These are phyloP conservation scores for Drosophila antonietae DNA, from an alignment of 2,888 invertebrate genomes.

Conservation along the genomic window DNA sequence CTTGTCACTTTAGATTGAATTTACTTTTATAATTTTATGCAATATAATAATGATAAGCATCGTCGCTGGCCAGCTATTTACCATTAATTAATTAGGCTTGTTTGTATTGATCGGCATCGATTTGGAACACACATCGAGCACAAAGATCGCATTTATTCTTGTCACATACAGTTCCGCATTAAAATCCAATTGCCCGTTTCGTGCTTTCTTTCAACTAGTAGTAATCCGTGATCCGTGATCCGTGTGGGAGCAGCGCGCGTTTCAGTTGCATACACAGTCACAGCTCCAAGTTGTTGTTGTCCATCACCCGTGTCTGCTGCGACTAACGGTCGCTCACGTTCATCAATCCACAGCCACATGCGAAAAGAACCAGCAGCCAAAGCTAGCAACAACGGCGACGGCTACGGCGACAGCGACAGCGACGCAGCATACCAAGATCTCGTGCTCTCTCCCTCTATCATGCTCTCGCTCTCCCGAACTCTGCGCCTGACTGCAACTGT, in stretches of 20 bases:
- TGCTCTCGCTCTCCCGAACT: conserved; percentile 30
- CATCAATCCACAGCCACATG: conserved; percentile 58
- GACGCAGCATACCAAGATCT: conserved; percentile 65
- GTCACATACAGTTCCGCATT: conserved; percentile 46
- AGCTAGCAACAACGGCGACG: conserved; percentile 34
- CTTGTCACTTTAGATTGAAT: conserved; percentile 16
- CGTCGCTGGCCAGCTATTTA: conserved; percentile 2
- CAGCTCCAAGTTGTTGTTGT: conserved; percentile 81
- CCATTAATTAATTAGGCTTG: conserved; percentile 15
- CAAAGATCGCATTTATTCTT: conserved; percentile 30
- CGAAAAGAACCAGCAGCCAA: conserved; percentile 51
- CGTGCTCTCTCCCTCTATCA: conserved; percentile 37
- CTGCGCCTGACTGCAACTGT: conserved; percentile 10
- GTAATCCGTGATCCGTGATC: conserved; percentile 40
- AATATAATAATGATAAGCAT: conserved; percentile 4
- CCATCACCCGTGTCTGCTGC: conserved; percentile 82
- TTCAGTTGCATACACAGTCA: conserved; percentile 31
- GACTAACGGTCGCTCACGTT: conserved; percentile 76
- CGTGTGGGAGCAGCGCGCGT: conserved; percentile 45
- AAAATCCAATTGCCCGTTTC: conserved; percentile 53
- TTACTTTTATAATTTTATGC: conserved; percentile 8
- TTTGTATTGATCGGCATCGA: conserved; percentile 24
- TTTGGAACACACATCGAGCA: conserved; percentile 23
- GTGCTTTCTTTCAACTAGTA: conserved; percentile 8
- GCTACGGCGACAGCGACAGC: conserved; percentile 40